Base-by-base conservation (phyloP, 2,888 invertebrate genomes). In the Prenolepis imparis region DNA sequence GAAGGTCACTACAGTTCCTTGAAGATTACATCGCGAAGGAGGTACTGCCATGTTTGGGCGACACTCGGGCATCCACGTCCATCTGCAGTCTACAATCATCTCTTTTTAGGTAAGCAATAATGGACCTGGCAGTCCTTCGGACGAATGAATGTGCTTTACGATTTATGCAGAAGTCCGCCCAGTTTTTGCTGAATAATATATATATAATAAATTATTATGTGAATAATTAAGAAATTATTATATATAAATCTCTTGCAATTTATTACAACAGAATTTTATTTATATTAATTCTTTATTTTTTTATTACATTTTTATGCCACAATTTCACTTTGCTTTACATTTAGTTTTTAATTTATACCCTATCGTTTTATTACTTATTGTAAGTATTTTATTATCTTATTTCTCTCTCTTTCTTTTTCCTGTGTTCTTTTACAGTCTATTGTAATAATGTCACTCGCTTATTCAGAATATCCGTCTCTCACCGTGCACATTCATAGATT, bases 81-180 rank as follows among this genome's bases (percentile, higher is more conserved):
- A 97, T 98, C 90, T 98, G 98, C 24, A 98, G 98, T 28, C 96
- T 98, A 74, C 98, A 98, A 95, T 98, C 98, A 75, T 97, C 98
- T 80, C 95, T 98, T 85, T 98, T 97, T 95, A 97, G 98, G 97
- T 98, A 95, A 88, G 85, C 66, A 44, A 81, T 52, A 77, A 68
- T 28, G 39, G 32, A 21, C 44, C 11, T 28, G 36, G n/a, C 21
- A 18, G 18, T 55, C 59, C 44, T 59, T 80, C 59, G 59, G 1
- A 39, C 21, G 8, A 68, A 24, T 44, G 41, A 77, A 67, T 39
- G 55, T 9, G 55, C n/a, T 55, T 55, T 12, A 8, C 57, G 39
- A 36, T 55, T 36, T 55, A 24, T 66, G 44, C 24, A 24, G 18
- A 75, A 63, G 0, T 63, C 2, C 44, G 21, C n/a, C 9, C 28